Conservation (phyloP, 2,797 vertebrate species). For the Sebastes iracundus region DNA sequence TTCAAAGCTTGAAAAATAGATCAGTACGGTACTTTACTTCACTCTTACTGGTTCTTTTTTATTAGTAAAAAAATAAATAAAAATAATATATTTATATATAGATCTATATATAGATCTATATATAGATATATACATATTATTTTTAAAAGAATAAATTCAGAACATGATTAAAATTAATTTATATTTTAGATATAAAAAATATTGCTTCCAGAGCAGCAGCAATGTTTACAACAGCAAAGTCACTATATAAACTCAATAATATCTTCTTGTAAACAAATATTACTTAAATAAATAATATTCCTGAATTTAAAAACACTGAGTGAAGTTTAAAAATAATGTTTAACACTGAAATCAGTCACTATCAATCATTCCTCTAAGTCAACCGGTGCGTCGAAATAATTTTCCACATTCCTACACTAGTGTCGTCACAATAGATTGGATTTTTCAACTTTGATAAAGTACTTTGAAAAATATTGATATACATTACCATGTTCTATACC, state of each 20-base stretch:
- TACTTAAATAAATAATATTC: neutral
- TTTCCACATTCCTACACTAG: neutral
- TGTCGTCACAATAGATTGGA: too few relatives aligned
- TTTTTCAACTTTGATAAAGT: too few relatives aligned
- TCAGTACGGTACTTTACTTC: too few relatives aligned
- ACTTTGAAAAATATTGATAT: too few relatives aligned
- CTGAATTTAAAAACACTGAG: neutral
- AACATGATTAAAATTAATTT: neutral
- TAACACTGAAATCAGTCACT: neutral
- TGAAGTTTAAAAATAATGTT: neutral
- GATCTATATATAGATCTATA: fast-evolving
- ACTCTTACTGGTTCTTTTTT: too few relatives aligned
- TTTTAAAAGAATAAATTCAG: neutral
- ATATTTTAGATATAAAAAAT: neutral
- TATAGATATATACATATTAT: too few relatives aligned
- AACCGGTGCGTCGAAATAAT: neutral
- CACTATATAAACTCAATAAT: neutral
- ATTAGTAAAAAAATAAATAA: too few relatives aligned
- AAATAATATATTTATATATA: too few relatives aligned
- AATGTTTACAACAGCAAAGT: neutral
- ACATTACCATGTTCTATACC: too few relatives aligned
- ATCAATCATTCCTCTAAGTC: neutral
- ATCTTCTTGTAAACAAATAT: neutral
- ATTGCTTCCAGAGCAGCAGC: neutral
- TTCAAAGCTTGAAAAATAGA: too few relatives aligned